phyloP scores from a whole-genome alignment of 2,888 invertebrate genomes.

The Heliconius erato region DNA sequence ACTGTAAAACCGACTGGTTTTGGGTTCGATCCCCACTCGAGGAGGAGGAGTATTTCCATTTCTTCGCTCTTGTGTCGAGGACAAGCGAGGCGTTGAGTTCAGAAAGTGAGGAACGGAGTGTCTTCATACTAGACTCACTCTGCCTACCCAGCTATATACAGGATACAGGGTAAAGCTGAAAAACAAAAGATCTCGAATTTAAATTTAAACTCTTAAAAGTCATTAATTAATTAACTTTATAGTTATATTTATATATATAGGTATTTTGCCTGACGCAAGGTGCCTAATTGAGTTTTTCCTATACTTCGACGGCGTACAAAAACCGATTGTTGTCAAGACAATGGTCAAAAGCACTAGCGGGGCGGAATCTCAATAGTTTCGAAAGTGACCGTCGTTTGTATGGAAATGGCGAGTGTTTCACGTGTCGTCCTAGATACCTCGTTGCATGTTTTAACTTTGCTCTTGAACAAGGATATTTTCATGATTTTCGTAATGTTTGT shows the following conservation, averaged over 20 bases:
- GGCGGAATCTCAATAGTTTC: conserved; percentile 77
- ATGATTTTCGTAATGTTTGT: conserved; percentile 34
- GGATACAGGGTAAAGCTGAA: no score
- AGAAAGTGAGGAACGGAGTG: no score
- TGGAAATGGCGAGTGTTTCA: conserved; percentile 75
- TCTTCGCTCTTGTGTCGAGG: no score
- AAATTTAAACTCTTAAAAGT: neutral
- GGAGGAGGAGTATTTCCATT: no score
- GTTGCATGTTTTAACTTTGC: conserved; percentile 73
- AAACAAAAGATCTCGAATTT: neutral
- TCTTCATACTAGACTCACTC: no score
- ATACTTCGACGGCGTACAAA: conserved; percentile 36
- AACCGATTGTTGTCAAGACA: conserved; percentile 62
- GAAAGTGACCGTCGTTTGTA: conserved; percentile 82
- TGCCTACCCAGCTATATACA: no score
- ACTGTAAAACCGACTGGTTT: no score
- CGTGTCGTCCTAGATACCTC: conserved; percentile 74
- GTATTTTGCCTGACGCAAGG: conserved; percentile 59
- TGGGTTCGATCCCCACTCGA: no score
- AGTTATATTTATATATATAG: neutral
- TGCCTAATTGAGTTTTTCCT: conserved; percentile 32
- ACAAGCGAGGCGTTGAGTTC: no score
- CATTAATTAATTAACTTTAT: neutral
- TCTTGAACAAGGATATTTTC: conserved; percentile 46
- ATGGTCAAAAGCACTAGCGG: conserved; percentile 70